Conservation (phyloP, 2,797 vertebrate genomes). For the Trichosurus vulpecula region DNA sequence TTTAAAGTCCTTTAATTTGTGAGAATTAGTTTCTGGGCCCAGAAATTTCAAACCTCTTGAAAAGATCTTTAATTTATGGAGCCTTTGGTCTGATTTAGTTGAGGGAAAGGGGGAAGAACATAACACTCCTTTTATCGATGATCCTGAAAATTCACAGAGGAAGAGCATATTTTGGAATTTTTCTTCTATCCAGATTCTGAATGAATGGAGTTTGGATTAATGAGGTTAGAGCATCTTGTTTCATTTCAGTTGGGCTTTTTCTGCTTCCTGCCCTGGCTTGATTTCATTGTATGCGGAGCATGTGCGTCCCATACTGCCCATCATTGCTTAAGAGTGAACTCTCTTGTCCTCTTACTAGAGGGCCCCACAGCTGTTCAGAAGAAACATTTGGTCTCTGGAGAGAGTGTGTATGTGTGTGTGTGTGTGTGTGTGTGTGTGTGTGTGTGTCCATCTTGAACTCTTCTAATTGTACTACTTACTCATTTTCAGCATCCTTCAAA, state of each 20-base stretch:
- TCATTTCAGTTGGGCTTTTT: not conserved
- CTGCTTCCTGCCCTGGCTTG: not conserved
- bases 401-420: not conserved
- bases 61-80: not conserved
- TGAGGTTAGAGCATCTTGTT: not conserved
- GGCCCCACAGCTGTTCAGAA: not conserved
- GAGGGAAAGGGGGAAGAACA: not conserved
- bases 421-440: not conserved
- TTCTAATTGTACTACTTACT: not conserved
- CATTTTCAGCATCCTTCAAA: not conserved
- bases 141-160: not conserved
- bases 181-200: not conserved
- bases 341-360: not conserved
- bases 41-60: not conserved
- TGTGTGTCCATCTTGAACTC: not conserved
- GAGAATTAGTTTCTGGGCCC: not conserved
- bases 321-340: not conserved
- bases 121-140: not conserved
- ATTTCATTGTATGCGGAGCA: not conserved
- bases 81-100: not conserved
- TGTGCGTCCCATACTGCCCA: not conserved
- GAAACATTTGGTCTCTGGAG: not conserved
- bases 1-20: not conserved
- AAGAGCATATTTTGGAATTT: not conserved
- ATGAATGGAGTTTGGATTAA: not conserved